Evolutionary conservation across 2,888 invertebrate species (phyloP), one percentile per base, ranked within the genome.

Genomic region (Lasioglossum pauxillum): DNA sequence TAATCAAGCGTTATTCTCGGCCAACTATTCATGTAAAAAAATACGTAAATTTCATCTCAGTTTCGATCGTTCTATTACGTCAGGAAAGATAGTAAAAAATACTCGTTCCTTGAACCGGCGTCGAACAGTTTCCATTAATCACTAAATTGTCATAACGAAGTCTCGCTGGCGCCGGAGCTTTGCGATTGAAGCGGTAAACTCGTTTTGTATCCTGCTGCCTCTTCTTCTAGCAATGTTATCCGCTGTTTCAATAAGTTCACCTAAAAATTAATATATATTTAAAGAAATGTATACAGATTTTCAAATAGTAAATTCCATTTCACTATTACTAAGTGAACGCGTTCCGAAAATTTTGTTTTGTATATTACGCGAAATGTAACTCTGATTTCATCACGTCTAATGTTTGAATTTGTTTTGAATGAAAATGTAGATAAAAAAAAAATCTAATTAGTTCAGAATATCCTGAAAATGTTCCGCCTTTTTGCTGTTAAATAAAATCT

Each of bases 171-270:
- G 23, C 94, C 94, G 75, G 94, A 94, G 88, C 94, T 94, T 77
- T 94, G 94, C 19, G 94, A 94, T 80, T 94, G 94, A 60, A 93
- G 87, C 44, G 93, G 93, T 82, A 94, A 86, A 83, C 90, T 93
- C 60, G 91, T 91, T 78, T 93, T 93, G 80, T 93, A 94, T 57
- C 92, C 91, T 19, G 92, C 85, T 38, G 92, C 88, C 64, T 94
- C 94, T 46, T 94, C 94, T 27, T 96, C 96, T 88, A 96, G 92
- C 72, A 95, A 92, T 72, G 95, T 94, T 93, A 96, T 95, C 90
- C 95, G 95, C 86, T 96, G 96, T 85, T 96, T 96, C 83, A 96
- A 90, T 67, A 94, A 94, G 90, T 96, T 95, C 49, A 96, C 95
- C 96, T 96, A 91, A 78, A 95, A 94, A 81, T 85, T 35, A 16